A percentile compares a stretch with the other conserved stretches of the same genome.
phyloP scores from a whole-genome alignment of 2,888 invertebrate species.

The Ceraclea dissimilis region DNA sequence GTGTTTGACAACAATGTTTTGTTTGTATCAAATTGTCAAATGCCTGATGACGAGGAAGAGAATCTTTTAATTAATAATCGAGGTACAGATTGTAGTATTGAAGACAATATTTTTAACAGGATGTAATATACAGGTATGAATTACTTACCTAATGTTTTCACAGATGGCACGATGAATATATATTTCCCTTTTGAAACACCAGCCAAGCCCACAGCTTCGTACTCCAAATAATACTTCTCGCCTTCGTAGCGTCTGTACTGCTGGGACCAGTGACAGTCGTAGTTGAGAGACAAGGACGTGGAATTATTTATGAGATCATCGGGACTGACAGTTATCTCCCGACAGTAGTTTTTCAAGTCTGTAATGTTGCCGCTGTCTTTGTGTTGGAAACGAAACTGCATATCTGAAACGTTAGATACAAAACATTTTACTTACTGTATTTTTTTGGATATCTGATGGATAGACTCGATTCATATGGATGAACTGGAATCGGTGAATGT shows the following conservation, averaged over 20 bases:
- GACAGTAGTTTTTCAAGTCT: slow-evolving; percentile 22
- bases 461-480: too few relatives aligned
- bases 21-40: too few relatives aligned
- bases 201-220: slow-evolving; percentile 6
- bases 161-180: slow-evolving; percentile 19
- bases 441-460: too few relatives aligned
- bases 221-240: slow-evolving; percentile 19
- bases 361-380: slow-evolving; percentile 1
- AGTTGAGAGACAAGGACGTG: slow-evolving; percentile 7
- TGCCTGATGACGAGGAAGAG: too few relatives aligned
- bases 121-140: neutral
- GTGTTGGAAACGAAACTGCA: slow-evolving; percentile 19
- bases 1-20: too few relatives aligned
- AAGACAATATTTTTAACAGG: too few relatives aligned
- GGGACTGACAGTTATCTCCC: slow-evolving; percentile 12
- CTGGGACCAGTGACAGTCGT: slow-evolving; percentile 23
- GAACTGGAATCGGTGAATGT: too few relatives aligned
- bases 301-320: slow-evolving; percentile 1
- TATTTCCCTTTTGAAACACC: slow-evolving; percentile 15
- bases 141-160: slow-evolving; percentile 13
- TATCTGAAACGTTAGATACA: slow-evolving; percentile 7
- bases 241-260: slow-evolving; percentile 20
- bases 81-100: too few relatives aligned
- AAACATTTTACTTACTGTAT: neutral
- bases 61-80: too few relatives aligned